A percentile compares a stretch with the other conserved stretches of the same genome.
Evolutionary conservation across 2,888 invertebrate species (phyloP).

Genomic region (Elegia similella): DNA sequence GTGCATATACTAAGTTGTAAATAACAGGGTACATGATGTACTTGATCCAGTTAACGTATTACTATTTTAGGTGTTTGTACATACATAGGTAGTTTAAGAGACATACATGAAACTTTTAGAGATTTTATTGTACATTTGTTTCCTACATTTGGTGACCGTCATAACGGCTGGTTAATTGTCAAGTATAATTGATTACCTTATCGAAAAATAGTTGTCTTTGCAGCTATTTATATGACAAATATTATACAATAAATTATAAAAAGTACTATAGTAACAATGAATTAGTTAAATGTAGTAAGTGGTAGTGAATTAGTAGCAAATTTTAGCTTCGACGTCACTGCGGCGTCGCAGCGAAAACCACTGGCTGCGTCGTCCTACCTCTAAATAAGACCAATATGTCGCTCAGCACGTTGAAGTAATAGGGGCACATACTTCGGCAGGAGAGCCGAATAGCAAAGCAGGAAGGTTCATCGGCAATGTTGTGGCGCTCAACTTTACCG

Average conservation of each 20-base stretch:
- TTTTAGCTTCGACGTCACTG: not conserved
- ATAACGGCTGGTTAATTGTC: not conserved
- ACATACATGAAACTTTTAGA: constrained; percentile 46
- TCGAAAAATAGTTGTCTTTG: not conserved
- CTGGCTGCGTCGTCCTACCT: no score
- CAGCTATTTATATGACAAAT: no score
- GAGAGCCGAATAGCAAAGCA: no score
- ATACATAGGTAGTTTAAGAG: constrained; percentile 63
- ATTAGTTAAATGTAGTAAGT: not conserved
- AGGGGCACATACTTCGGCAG: no score
- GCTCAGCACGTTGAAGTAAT: no score
- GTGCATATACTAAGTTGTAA: constrained; percentile 29
- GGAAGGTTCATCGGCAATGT: no score
- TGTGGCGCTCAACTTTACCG: no score
- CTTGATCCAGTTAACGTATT: constrained; percentile 49
- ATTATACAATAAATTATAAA: not conserved
- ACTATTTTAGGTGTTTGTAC: constrained; percentile 61
- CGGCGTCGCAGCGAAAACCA: no score
- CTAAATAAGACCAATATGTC: no score
- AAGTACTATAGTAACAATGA: not conserved
- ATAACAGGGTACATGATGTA: constrained; percentile 36
- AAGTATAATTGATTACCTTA: constrained; percentile 17
- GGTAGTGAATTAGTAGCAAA: not conserved
- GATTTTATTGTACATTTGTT: constrained; percentile 39
- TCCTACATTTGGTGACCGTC: constrained; percentile 10